A percentile compares a stretch with the other conserved stretches of the same genome.
phyloP scores from a whole-genome alignment of 53 echinoderm and acorn worm genomes.

The Luidia sarsii region DNA sequence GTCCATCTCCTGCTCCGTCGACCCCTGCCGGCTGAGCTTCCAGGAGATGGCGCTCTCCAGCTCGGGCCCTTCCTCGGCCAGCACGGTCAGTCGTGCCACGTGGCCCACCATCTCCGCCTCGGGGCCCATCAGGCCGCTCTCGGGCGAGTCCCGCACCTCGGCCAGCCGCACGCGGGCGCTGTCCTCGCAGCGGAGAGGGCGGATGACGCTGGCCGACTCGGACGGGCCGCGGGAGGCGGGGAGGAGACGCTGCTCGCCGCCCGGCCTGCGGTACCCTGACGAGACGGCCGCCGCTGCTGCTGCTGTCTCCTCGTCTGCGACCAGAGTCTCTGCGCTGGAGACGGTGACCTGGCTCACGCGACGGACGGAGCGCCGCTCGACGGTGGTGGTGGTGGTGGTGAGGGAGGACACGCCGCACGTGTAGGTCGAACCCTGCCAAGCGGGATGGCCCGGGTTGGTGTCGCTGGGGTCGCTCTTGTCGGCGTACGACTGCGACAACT shows the following conservation, averaged over 20 bases:
- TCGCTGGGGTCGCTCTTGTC: not conserved
- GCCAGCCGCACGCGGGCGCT: conserved; percentile 34
- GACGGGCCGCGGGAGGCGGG: conserved; percentile 3
- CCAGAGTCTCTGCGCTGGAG: conserved; percentile 39
- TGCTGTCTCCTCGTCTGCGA: conserved; percentile 37
- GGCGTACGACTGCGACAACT: conserved; percentile 9
- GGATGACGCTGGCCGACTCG: conserved; percentile 37
- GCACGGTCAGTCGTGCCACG: conserved; percentile 38
- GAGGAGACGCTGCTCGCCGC: conserved; percentile 25
- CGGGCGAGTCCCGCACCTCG: conserved; percentile 33
- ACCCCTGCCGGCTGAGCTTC: conserved; percentile 3
- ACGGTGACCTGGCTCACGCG: conserved; percentile 15
- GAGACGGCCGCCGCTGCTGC: not conserved
- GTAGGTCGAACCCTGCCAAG: not conserved
- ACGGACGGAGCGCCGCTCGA: not conserved
- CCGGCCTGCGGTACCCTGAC: conserved; percentile 13
- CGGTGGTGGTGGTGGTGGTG: not conserved
- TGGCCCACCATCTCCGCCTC: conserved; percentile 34
- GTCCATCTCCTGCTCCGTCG: not conserved
- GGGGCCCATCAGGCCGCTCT: conserved; percentile 15
- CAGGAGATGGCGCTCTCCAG: conserved; percentile 22
- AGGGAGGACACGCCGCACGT: not conserved
- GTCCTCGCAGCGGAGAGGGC: conserved; percentile 25
- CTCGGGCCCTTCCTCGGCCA: conserved; percentile 20
- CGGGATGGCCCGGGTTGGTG: not conserved